Base-by-base conservation (phyloP, 2,113 vertebrate species). In the Meles meles region DNA sequence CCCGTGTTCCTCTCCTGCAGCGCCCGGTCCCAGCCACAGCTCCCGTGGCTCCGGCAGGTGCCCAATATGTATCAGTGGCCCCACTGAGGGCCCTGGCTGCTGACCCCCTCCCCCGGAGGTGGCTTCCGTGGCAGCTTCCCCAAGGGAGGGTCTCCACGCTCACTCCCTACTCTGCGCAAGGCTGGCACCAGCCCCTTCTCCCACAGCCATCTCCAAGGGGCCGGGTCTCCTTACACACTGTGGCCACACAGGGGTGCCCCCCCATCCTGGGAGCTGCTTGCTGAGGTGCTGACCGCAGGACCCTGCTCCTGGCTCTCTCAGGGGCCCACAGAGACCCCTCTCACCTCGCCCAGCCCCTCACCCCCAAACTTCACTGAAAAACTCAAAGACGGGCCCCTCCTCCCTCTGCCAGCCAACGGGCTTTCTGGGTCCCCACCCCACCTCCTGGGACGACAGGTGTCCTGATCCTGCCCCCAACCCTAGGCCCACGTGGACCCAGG, bases 371-470 rank as follows among this genome's bases (percentile, higher is more conserved):
- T 44, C 25, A 8, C 25, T 44, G 72, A 25, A 15, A 74, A 74
- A 44, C 29, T 77, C 76, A 44, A 34, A 49, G 25, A 44, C 52
- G 27, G 52, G 12, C 8, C 79, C 79, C 23, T 82, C 52, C 14
- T 27, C 52, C 17, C 4, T 39, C 52, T 4, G 7, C 77, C 34
- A 0, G 34, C 3, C 5, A 23, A 7, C 1, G 0, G 21, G 18
- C 20, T 37, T 23, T 80, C 77, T n/a, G 3, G 7, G n/a, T 8
- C 76, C 80, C n/a, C n/a, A 27, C 27, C 52, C 52, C 6, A 7
- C n/a, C 29, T 59, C n/a, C 80, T 5, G 4, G 8, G n/a, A 37
- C 21, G 37, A 13, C 12, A 81, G 34, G 79, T n/a, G 79, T 23
- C 52, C 10, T 14, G n/a, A 5, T n/a, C 76, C 76, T 49, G 44